phyloP scores from a whole-genome alignment of 2,888 invertebrate species.

The Archaeoteleia sp. region DNA sequence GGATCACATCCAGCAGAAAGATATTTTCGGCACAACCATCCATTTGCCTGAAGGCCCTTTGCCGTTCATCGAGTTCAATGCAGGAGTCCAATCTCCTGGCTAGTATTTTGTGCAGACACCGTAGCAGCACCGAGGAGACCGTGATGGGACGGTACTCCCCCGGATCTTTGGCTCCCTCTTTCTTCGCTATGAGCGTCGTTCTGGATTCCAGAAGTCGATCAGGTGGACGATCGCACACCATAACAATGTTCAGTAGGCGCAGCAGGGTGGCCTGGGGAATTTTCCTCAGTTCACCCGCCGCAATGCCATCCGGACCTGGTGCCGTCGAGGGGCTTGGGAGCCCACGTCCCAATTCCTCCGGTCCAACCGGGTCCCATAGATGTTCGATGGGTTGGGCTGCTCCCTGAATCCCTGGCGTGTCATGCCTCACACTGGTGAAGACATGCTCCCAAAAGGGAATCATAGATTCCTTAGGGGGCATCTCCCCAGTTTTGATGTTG shows the following conservation, averaged over 20 bases:
- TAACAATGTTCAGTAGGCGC: conserved; percentile 19
- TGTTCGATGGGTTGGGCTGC: not conserved
- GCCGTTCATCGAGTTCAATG: conserved; percentile 34
- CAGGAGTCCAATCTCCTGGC: conserved; percentile 25
- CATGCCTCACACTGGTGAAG: not conserved
- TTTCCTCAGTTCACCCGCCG: conserved; percentile 46
- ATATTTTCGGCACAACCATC: conserved; percentile 44
- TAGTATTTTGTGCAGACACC: conserved; percentile 44
- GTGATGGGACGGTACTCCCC: conserved; percentile 21
- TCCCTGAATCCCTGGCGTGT: not conserved
- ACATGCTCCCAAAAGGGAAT: conserved; percentile 3
- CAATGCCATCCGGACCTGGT: conserved; percentile 57
- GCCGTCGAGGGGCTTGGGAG: conserved; percentile 17
- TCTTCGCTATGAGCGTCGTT: conserved; percentile 40
- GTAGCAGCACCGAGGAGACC: conserved; percentile 21
- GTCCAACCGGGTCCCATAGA: not conserved
- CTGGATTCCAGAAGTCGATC: too few relatives aligned
- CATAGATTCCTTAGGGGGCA: not conserved
- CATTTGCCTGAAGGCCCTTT: conserved; percentile 42
- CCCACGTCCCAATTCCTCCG: not conserved
- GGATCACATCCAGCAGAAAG: conserved; percentile 5
- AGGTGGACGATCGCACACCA: conserved; percentile 30
- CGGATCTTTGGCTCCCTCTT: conserved; percentile 1
- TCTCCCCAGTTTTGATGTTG: not conserved
- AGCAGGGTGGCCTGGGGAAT: conserved; percentile 24